phyloP scores from a whole-genome alignment of 2,888 invertebrate species.

The Lottia scabra region DNA sequence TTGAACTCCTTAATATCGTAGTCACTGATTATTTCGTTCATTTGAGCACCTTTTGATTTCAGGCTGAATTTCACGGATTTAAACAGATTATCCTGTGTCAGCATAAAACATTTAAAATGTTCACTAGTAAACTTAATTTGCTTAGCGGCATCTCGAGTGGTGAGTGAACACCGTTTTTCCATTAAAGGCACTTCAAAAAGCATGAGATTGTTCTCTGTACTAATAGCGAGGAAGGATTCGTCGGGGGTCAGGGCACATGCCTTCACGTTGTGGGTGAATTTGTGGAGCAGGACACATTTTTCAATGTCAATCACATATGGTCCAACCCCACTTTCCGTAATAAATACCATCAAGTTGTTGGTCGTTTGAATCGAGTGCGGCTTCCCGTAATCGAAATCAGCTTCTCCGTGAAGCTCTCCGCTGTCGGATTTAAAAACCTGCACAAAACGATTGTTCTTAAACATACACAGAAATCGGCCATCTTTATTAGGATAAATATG shows the following conservation, averaged over 20 bases:
- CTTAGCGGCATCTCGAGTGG: conserved; percentile 45
- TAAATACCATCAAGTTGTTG: conserved; percentile 53
- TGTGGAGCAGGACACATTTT: conserved; percentile 47
- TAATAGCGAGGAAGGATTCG: conserved; percentile 51
- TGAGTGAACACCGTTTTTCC: conserved; percentile 51
- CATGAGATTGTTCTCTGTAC: conserved; percentile 43
- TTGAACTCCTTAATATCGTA: conserved; percentile 48
- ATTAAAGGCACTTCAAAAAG: conserved; percentile 55
- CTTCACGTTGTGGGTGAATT: conserved; percentile 49
- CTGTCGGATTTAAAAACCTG: conserved; percentile 51
- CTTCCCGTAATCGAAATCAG: conserved; percentile 44
- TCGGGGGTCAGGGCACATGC: conserved; percentile 52
- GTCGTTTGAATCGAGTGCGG: conserved; percentile 40
- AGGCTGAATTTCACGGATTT: conserved; percentile 48
- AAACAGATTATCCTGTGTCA: conserved; percentile 48
- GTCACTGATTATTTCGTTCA: conserved; percentile 47
- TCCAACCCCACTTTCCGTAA: conserved; percentile 47
- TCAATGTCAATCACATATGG: conserved; percentile 56
- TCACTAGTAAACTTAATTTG: conserved; percentile 46
- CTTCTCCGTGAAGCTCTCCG: conserved; percentile 51
- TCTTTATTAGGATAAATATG: conserved; percentile 49
- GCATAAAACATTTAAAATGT: conserved; percentile 46
- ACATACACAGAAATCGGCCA: conserved; percentile 51
- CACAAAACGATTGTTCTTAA: conserved; percentile 47
- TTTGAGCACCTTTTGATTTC: conserved; percentile 38